Percentiles rank a stretch among this genome's conserved stretches.
Conservation (phyloP, 1,140 invertebrate genomes). For the Drosophila mayri region DNA sequence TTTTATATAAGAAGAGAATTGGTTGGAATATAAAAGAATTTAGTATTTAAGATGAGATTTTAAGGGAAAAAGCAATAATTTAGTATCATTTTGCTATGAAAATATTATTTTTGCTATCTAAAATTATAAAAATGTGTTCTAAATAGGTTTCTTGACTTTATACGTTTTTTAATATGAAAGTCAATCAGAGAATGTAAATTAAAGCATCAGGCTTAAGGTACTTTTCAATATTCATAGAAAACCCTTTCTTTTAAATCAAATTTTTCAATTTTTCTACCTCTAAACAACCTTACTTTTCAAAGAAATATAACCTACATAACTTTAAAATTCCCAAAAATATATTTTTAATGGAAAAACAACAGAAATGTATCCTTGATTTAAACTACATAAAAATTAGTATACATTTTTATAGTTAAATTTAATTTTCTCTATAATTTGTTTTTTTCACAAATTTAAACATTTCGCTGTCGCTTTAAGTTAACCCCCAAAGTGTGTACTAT, state of each 20-base stretch:
- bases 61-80: neutral
- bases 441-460: neutral
- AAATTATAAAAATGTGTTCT: neutral
- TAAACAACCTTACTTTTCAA: neutral
- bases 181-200: neutral
- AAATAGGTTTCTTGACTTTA: neutral
- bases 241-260: neutral
- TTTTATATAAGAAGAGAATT: neutral
- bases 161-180: neutral
- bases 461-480: slow-evolving; percentile 3
- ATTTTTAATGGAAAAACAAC: neutral
- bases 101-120: neutral
- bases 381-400: neutral
- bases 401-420: neutral
- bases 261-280: neutral
- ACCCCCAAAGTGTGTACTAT: neutral
- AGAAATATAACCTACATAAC: fast-evolving
- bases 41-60: neutral
- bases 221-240: neutral
- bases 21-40: too few relatives aligned
- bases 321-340: neutral
- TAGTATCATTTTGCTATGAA: neutral
- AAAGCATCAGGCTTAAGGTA: too few relatives aligned
- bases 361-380: neutral
- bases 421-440: neutral